phyloP scores from a whole-genome alignment of 2,888 invertebrate species.

The Argyresthia albistria region DNA sequence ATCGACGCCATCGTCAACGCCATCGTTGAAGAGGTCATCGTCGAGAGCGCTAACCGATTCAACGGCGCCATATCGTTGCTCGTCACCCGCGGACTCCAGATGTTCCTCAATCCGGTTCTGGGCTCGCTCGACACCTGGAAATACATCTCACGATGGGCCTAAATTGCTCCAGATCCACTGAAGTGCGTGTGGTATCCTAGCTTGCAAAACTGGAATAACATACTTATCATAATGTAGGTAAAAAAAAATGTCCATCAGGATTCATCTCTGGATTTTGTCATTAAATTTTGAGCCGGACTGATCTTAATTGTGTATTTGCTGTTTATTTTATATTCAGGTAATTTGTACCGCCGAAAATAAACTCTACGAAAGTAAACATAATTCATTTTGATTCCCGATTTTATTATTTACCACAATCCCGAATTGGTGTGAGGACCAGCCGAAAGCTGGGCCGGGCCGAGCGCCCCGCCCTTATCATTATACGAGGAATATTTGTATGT shows the following conservation, averaged over 20 bases:
- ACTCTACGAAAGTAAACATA: too few species aligned
- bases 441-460: too few species aligned
- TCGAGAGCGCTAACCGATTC: conserved; percentile 50
- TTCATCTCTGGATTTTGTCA: too few species aligned
- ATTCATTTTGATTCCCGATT: too few species aligned
- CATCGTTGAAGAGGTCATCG: conserved; percentile 43
- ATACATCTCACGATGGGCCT: conserved; percentile 30
- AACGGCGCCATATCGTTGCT: conserved; percentile 31
- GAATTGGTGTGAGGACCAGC: too few species aligned
- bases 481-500: background rate
- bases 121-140: conserved; percentile 47
- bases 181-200: background rate
- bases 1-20: conserved; percentile 54
- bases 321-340: too few species aligned
- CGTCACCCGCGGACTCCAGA: conserved; percentile 13
- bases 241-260: background rate
- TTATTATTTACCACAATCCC: too few species aligned
- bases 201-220: background rate
- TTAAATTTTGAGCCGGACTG: too few species aligned
- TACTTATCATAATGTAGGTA: background rate
- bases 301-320: too few species aligned
- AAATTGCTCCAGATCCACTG: background rate
- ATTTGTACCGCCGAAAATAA: too few species aligned
- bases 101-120: conserved; percentile 35
- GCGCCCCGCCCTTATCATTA: too few species aligned